A percentile compares a stretch with the other conserved stretches of the same genome.
These are phyloP conservation scores for Dromococcyx pavoninus DNA, from an alignment of 2,797 vertebrate species.

Conservation along the genomic window DNA sequence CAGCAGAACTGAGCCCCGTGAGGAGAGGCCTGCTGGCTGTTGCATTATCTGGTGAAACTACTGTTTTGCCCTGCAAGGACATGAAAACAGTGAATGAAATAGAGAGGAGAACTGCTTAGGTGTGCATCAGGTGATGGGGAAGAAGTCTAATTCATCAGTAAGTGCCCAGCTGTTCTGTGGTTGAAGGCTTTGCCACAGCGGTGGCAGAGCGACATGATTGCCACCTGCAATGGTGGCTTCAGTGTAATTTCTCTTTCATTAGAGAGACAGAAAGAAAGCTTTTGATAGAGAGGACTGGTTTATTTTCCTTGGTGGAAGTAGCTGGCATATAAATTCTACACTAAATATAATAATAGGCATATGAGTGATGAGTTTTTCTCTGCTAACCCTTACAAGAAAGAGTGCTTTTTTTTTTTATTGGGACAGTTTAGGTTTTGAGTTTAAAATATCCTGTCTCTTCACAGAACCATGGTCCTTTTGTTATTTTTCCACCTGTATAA, in stretches of 20 bases:
- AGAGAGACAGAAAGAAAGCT: neutral
- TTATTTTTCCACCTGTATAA: neutral
- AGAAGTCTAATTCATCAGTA: neutral
- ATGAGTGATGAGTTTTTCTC: neutral
- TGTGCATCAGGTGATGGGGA: neutral
- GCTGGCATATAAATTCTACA: neutral
- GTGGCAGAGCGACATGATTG: neutral
- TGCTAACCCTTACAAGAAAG: neutral
- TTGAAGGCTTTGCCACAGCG: neutral
- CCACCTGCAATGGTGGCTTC: neutral
- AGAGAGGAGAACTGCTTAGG: neutral
- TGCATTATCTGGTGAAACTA: neutral
- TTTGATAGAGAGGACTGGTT: neutral
- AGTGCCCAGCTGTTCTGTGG: neutral
- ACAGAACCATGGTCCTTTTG: neutral
- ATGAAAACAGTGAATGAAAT: neutral
- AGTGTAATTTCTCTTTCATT: neutral
- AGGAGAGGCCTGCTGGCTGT: neutral
- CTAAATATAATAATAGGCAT: neutral
- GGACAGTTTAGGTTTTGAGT: neutral
- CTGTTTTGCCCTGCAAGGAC: neutral
- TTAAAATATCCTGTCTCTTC: neutral
- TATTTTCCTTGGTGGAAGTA: neutral
- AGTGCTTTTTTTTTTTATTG: neutral
- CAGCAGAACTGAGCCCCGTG: neutral